Evolutionary conservation across 2,888 invertebrate genomes (phyloP).

Genomic region (Melinaea menophilus): DNA sequence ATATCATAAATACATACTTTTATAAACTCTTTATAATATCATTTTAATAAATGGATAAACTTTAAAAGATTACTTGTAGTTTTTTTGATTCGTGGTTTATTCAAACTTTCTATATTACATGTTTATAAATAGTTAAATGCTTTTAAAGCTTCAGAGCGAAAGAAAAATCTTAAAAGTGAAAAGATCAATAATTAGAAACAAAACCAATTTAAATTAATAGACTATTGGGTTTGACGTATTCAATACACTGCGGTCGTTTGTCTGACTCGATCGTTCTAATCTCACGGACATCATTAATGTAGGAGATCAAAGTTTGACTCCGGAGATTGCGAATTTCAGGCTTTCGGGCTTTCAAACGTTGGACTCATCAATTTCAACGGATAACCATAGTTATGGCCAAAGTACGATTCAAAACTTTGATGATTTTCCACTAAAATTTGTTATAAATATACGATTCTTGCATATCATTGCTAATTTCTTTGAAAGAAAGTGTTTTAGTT

Average conservation of each 20-base stretch:
- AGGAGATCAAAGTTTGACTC: slow-evolving; percentile 22
- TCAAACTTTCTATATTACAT: too few species aligned
- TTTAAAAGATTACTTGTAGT: too few species aligned
- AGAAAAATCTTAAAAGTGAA: too few species aligned
- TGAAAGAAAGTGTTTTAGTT: not conserved
- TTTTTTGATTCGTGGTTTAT: too few species aligned
- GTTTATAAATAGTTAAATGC: too few species aligned
- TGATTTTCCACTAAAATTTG: slow-evolving; percentile 9
- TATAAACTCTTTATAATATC: too few species aligned
- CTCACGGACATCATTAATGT: slow-evolving; percentile 24
- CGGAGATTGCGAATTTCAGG: slow-evolving; percentile 21
- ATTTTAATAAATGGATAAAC: too few species aligned
- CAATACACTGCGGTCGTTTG: slow-evolving; percentile 6
- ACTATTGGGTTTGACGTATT: not conserved
- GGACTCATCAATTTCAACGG: slow-evolving; percentile 22
- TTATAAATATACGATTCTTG: not conserved
- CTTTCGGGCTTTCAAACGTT: slow-evolving; percentile 17
- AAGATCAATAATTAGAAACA: not conserved
- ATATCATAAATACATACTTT: not conserved
- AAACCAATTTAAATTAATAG: slow-evolving; percentile 8
- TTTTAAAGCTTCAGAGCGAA: too few species aligned
- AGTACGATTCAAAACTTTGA: slow-evolving; percentile 12
- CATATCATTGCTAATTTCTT: not conserved
- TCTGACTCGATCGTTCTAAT: slow-evolving; percentile 15
- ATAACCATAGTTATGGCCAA: slow-evolving; percentile 11